Evolutionary conservation across 1,140 invertebrate species (phyloP).

Genomic region (Hetaerina americana): DNA sequence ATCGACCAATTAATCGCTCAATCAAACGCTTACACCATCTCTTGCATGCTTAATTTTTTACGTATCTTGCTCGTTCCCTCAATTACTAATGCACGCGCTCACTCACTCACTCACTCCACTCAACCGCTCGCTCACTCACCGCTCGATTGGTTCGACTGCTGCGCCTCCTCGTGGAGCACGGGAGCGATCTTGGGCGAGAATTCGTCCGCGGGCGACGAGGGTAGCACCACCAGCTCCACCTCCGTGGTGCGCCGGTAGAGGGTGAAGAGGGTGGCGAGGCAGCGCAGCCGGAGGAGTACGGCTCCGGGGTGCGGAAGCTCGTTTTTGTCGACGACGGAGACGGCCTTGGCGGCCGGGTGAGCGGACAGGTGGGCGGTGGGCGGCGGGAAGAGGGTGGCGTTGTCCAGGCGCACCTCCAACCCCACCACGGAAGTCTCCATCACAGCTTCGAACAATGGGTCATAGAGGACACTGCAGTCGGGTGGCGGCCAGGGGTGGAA

Average conservation of each 20-base stretch:
- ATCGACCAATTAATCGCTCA: no score
- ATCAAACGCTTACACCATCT: no score
- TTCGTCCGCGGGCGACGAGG: neutral
- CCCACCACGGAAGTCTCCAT: neutral
- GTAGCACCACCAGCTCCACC: constrained; percentile 11
- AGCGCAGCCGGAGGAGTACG: constrained; percentile 25
- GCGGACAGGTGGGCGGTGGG: neutral
- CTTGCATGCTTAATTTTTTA: no score
- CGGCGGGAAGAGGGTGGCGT: neutral
- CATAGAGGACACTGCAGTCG: no score
- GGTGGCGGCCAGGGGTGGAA: no score
- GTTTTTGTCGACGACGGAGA: no score
- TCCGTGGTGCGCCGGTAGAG: constrained; percentile 26
- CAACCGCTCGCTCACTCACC: no score
- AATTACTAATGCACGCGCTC: no score
- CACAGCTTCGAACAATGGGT: neutral
- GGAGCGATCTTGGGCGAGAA: neutral
- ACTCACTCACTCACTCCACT: no score
- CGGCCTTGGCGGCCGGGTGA: no score
- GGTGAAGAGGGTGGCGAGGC: constrained; percentile 31
- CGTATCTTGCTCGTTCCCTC: no score
- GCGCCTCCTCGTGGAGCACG: neutral
- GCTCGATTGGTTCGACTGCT: neutral
- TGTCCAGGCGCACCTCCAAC: neutral
- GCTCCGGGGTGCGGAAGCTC: neutral